Base-by-base conservation (phyloP, 23 tunicate species). In the Trididemnum clinides region DNA sequence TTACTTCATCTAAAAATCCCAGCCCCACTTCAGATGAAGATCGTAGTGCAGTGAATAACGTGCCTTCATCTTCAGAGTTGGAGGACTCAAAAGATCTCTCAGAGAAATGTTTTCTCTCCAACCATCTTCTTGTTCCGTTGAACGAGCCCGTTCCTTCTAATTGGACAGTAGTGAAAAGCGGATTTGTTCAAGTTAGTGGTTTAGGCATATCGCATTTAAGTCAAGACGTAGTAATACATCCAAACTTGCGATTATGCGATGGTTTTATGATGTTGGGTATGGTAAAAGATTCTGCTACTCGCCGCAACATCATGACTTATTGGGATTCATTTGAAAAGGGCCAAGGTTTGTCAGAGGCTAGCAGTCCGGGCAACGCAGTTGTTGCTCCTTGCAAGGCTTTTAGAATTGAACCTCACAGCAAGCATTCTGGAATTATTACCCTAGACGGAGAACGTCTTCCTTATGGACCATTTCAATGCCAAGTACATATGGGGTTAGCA, bases 401-500 rank as follows among this genome's bases (percentile, higher is more conserved):
- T 33, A 79, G 97, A 7, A 77, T 92, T 66, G 82, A 72, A 15
- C 97, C 97, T 0, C 71, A 77, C 5, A n/a, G 69, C 12, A 69
- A 78, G 23, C 88, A 76, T 22, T 91, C 90, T 1, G 33, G 88
- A 51, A 84, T 88, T 4, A 78, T 92, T 20, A 80, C 92, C 1
- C 39, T 79, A 0, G 97, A 92, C 73, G 97, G 97, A 33, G 97
- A 92, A 71, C 51, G 18, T 20, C 27, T 92, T 34, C 92, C 92
- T 28, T 92, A 44, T 64, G 89, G 97, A 0, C 69, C 92, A 33
- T 29, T 92, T 27, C 97, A 92, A 66, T 83, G 97, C 51, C 88
- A 82, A 25, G 59, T 92, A n/a, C 87, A 89, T 64, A 79, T 80
- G 19, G 87, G 86, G 2, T 28, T 88, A 6, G 92, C 83, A 25